Evolutionary conservation across 30 jellyfish, hydroid and myxozoan genomes (phyloP).

Genomic region (Sanderia malayensis): DNA sequence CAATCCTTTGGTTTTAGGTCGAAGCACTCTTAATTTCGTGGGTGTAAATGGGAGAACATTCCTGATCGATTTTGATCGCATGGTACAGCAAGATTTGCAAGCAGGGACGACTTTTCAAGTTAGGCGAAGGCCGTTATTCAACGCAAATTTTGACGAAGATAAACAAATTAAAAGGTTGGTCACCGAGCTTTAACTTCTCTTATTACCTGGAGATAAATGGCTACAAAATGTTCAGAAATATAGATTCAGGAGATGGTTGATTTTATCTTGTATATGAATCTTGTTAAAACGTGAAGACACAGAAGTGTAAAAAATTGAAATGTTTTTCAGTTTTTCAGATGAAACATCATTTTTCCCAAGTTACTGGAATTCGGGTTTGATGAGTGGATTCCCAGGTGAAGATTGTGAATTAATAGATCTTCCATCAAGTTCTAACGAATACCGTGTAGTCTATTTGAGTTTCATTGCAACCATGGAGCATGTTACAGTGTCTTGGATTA

Average conservation of each 20-base stretch:
- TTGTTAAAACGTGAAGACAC: too few relatives aligned
- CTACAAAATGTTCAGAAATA: too few relatives aligned
- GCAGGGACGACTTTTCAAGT: not conserved
- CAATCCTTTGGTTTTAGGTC: slow-evolving; percentile 17
- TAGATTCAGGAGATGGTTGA: too few relatives aligned
- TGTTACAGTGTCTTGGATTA: slow-evolving; percentile 19
- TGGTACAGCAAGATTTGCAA: slow-evolving; percentile 29
- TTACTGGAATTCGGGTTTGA: slow-evolving; percentile 34
- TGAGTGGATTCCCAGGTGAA: slow-evolving; percentile 19
- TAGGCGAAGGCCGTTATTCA: slow-evolving; percentile 50
- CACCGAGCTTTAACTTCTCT: too few relatives aligned
- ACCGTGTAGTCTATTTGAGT: slow-evolving; percentile 1
- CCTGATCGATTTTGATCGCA: slow-evolving; percentile 29
- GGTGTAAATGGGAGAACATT: slow-evolving; percentile 3
- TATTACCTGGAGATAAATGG: too few relatives aligned
- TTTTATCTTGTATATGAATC: too few relatives aligned
- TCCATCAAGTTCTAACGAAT: slow-evolving; percentile 25
- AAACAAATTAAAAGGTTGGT: too few relatives aligned
- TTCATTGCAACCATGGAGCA: slow-evolving; percentile 7
- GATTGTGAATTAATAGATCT: slow-evolving; percentile 34
- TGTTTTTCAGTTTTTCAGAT: not conserved
- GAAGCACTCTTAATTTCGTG: too few relatives aligned
- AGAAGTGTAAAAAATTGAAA: too few relatives aligned
- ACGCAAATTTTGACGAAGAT: too few relatives aligned
- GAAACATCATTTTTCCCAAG: slow-evolving; percentile 48